These are phyloP conservation scores for Petrolisthes manimaculis DNA, from an alignment of 2,888 invertebrate genomes.

Conservation along the genomic window DNA sequence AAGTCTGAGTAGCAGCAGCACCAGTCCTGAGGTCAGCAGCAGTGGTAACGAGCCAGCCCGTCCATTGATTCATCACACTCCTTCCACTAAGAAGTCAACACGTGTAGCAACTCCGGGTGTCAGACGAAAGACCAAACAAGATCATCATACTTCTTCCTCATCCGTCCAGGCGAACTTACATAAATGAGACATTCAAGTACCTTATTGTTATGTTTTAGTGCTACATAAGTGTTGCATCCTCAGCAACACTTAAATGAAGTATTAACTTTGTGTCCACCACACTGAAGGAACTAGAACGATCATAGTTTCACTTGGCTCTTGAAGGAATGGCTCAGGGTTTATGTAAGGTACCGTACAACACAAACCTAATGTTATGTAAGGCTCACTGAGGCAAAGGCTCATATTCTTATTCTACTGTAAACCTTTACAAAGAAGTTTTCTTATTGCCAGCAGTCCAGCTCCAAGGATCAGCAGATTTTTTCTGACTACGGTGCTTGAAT, in stretches of 20 bases:
- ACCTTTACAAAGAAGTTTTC: no score
- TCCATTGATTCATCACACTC: slow-evolving; percentile 11
- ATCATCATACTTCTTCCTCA: slow-evolving; percentile 36
- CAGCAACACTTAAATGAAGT: background rate
- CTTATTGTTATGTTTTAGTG: background rate
- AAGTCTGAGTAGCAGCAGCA: slow-evolving; percentile 57
- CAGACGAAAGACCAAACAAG: slow-evolving; percentile 39
- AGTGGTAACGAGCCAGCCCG: background rate
- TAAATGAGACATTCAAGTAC: background rate
- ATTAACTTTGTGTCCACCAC: background rate
- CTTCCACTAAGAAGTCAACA: slow-evolving; percentile 25
- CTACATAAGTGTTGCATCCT: background rate
- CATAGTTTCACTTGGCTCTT: background rate
- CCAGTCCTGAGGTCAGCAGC: slow-evolving; percentile 34
- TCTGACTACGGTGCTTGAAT: no score
- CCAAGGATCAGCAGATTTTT: no score
- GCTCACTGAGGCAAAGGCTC: background rate
- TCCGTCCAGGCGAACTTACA: slow-evolving; percentile 10
- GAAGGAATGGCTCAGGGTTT: slow-evolving; percentile 27
- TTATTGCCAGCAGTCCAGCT: no score
- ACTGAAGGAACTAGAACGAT: background rate
- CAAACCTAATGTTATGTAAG: background rate
- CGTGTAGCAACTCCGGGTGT: slow-evolving; percentile 47
- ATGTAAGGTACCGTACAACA: background rate
- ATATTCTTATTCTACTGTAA: no score